phyloP scores from a whole-genome alignment of 35 echinoderm and acorn worm genomes.

The Strongylocentrotus purpuratus region DNA sequence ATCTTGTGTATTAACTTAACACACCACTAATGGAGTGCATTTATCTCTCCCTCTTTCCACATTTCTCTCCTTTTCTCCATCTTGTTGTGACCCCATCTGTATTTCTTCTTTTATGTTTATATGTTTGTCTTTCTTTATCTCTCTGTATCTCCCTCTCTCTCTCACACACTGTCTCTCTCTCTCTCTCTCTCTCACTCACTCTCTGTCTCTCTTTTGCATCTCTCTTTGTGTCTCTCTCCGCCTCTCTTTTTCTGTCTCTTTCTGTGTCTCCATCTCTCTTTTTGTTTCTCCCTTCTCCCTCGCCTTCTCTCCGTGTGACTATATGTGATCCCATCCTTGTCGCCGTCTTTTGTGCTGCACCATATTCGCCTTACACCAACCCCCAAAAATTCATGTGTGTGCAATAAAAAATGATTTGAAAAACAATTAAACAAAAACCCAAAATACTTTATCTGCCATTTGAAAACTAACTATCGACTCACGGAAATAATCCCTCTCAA shows the following conservation, averaged over 20 bases:
- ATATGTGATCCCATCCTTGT: not conserved
- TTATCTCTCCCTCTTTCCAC: constrained; percentile 59
- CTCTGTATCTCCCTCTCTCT: no score
- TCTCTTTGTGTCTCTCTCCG: not conserved
- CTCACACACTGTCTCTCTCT: no score
- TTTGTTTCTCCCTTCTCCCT: not conserved
- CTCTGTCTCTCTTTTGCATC: not conserved
- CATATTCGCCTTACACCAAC: constrained; percentile 44
- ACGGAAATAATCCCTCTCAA: no score
- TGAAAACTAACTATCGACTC: not conserved
- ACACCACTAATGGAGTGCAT: constrained; percentile 49
- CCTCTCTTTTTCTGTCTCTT: not conserved
- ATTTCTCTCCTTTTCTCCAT: not conserved
- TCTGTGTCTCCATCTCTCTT: not conserved
- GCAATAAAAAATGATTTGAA: not conserved
- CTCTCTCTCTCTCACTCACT: no score
- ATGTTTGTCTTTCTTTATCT: constrained; percentile 24
- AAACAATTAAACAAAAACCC: not conserved
- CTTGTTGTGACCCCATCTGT: not conserved
- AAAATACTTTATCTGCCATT: not conserved
- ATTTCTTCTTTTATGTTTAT: constrained; percentile 52
- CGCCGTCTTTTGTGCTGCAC: constrained; percentile 12
- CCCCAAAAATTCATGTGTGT: not conserved
- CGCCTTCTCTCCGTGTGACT: not conserved
- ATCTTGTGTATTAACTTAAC: constrained; percentile 9